phyloP scores from a whole-genome alignment of 2,888 invertebrate genomes.

The Cyaniris semiargus region DNA sequence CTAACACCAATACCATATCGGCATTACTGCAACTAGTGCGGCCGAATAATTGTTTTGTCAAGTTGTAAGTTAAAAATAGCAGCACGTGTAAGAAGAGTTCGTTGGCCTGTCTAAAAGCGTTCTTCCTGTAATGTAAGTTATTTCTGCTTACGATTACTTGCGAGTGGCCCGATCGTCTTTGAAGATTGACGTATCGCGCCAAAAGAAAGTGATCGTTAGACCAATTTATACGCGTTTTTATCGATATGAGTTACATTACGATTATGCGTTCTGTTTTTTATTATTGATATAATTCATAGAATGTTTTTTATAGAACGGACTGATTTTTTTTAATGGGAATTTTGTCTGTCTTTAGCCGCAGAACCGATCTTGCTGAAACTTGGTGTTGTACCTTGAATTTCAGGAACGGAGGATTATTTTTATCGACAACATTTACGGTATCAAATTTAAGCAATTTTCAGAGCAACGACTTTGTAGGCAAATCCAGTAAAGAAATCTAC shows the following conservation, averaged over 20 bases:
- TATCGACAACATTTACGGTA: not conserved
- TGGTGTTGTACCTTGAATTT: too few species aligned
- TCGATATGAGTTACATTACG: not conserved
- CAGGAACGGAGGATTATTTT: not conserved
- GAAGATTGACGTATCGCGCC: constrained; percentile 23
- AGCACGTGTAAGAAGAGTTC: constrained; percentile 65
- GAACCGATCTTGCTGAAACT: not conserved
- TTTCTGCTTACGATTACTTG: constrained; percentile 50
- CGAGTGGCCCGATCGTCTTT: constrained; percentile 38
- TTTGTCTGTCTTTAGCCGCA: not conserved
- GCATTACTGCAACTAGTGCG: not conserved
- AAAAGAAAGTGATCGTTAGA: constrained; percentile 23
- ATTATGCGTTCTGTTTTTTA: constrained; percentile 11
- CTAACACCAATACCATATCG: too few species aligned
- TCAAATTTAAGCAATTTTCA: too few species aligned
- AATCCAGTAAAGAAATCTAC: not conserved
- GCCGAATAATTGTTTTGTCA: constrained; percentile 19
- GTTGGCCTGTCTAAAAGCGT: constrained; percentile 67
- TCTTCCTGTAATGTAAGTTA: constrained; percentile 55
- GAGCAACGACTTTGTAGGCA: not conserved
- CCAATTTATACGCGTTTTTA: not conserved
- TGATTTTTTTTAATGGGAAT: too few species aligned
- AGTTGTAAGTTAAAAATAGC: constrained; percentile 39
- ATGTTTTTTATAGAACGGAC: not conserved
- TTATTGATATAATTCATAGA: not conserved